phyloP scores from a whole-genome alignment of 2,113 vertebrate species.

The Hystrix cristata region DNA sequence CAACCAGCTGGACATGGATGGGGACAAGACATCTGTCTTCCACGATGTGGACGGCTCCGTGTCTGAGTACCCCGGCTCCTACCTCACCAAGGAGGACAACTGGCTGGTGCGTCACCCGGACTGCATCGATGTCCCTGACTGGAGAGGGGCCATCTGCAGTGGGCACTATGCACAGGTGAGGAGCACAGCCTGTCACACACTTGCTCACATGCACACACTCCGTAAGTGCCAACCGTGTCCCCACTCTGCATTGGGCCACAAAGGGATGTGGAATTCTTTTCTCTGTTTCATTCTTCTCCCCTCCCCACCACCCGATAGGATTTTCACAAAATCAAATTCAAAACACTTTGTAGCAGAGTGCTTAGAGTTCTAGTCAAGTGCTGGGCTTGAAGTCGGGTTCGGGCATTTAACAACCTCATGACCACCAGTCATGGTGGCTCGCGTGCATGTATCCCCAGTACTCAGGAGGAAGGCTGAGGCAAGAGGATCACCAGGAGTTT shows the following conservation, averaged over 20 bases:
- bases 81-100: conserved; percentile 97
- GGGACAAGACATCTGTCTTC: conserved; percentile 98
- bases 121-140: conserved; percentile 96
- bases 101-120: conserved; percentile 97
- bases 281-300: background rate
- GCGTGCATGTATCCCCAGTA: too few relatives aligned
- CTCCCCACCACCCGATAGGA: too few relatives aligned
- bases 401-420: too few relatives aligned
- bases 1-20: conserved; percentile 96
- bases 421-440: too few relatives aligned
- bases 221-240: accelerated
- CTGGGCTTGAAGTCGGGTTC: background rate
- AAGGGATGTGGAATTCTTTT: background rate
- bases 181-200: accelerated
- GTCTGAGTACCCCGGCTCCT: conserved; percentile 96
- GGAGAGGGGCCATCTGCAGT: conserved; percentile 97
- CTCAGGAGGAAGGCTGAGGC: too few relatives aligned
- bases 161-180: conserved; percentile 96
- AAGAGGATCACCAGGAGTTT: too few relatives aligned
- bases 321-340: background rate
- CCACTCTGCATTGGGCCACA: background rate
- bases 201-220: accelerated
- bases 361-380: background rate
- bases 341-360: background rate
- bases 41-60: conserved; percentile 97